phyloP scores from a whole-genome alignment of 2,113 vertebrate species.

The Xiphophorus hellerii region DNA sequence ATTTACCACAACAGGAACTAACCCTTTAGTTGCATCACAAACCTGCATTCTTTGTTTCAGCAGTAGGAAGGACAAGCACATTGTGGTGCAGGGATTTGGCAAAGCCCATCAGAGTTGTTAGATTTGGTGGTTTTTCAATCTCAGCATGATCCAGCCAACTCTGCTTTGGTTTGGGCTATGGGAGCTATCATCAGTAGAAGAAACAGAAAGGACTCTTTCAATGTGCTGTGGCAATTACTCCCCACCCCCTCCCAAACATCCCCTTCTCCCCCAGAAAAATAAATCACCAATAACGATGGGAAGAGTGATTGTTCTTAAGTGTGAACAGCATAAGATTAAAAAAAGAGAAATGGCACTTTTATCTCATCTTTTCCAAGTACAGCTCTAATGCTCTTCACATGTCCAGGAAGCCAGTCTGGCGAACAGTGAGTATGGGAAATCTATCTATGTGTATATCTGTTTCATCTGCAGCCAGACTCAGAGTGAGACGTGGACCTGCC shows the following conservation, averaged over 20 bases:
- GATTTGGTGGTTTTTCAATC: slow-evolving; percentile 58
- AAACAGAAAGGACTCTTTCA: slow-evolving; percentile 66
- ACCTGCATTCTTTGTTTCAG: slow-evolving; percentile 68
- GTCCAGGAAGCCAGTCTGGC: slow-evolving; percentile 73
- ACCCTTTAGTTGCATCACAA: slow-evolving; percentile 55
- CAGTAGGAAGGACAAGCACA: slow-evolving; percentile 63
- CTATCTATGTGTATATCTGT: slow-evolving; percentile 71
- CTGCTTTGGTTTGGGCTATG: slow-evolving; percentile 65
- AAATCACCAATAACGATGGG: slow-evolving; percentile 59
- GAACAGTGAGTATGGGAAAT: slow-evolving; percentile 73
- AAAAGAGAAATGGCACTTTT: slow-evolving; percentile 53
- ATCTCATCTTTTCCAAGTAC: slow-evolving; percentile 63
- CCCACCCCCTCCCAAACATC: slow-evolving; percentile 35
- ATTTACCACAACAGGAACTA: slow-evolving; percentile 33
- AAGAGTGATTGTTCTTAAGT: slow-evolving; percentile 56
- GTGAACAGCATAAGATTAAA: slow-evolving; percentile 36
- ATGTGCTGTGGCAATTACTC: slow-evolving; percentile 66
- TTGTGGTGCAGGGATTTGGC: slow-evolving; percentile 70
- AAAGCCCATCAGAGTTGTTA: slow-evolving; percentile 55
- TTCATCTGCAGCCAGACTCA: slow-evolving; percentile 77
- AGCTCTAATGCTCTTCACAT: slow-evolving; percentile 71
- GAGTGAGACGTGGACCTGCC: slow-evolving; percentile 69
- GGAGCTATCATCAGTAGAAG: slow-evolving; percentile 54
- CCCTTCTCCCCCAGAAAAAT: slow-evolving; percentile 42
- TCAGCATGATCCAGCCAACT: slow-evolving; percentile 52